Base-by-base conservation (phyloP, 2,888 invertebrate species). In the Ormyrus thymus region DNA sequence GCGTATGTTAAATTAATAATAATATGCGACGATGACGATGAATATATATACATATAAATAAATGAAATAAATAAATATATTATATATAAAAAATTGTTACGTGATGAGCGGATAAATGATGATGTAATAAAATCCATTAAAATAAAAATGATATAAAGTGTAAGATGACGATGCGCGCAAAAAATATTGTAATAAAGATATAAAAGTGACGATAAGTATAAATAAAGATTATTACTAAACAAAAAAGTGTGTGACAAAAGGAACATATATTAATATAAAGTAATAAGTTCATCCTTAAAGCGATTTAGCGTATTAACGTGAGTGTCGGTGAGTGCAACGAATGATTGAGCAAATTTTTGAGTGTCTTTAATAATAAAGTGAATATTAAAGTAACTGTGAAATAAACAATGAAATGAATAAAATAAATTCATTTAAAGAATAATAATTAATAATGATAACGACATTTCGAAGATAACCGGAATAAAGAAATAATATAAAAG, bases 81-180 rank as follows among this genome's bases (percentile, higher is more conserved):
- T 10, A 65, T 83, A 84, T 77, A 81, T 69, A 76, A 73, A 78
- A 80, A 79, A 80, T 79, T 74, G 81, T 82, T 82, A 83, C 82
- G 56, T 70, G 50, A 71, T 74, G 70, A 77, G 58, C 68, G 77
- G 62, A 70, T 80, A 78, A 78, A 71, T 78, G 53, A 82, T 78
- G 73, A 80, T 83, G 70, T 81, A 77, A 81, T 80, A 70, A 74
- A 71, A 78, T 72, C 10, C 11, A 71, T 56, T 62, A 55, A 69
- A 66, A 50, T 43, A 68, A 58, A 66, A 79, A 48, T 4, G 62
- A 66, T 66, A 58, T 65, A 65, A 79, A 81, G 50, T 7, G 56
- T 29, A 29, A 29, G 29, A 48, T 9, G 45, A 29, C 62, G 65
- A 58, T 43, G 68, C 68, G 56, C 29, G 29, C 29, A 29, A 29